phyloP scores from a whole-genome alignment of 2,888 invertebrate species.

The Ennomos fuscantarius region DNA sequence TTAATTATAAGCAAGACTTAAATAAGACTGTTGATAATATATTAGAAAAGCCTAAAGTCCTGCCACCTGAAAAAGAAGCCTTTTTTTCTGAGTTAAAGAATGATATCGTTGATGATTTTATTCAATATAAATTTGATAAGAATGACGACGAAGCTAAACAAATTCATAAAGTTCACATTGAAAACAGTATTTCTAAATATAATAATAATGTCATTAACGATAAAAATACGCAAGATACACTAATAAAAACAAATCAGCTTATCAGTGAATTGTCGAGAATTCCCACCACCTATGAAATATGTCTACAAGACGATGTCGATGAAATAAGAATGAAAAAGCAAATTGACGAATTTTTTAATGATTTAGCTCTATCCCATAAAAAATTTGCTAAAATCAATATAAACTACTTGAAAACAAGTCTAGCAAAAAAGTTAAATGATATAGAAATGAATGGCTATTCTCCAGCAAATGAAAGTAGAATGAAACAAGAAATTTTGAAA shows the following conservation, averaged over 20 bases:
- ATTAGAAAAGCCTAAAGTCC: constrained; percentile 46
- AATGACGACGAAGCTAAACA: constrained; percentile 50
- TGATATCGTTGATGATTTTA: constrained; percentile 60
- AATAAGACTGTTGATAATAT: constrained; percentile 49
- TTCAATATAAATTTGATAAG: constrained; percentile 53
- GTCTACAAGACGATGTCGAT: constrained; percentile 56
- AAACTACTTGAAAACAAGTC: constrained; percentile 45
- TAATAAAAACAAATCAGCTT: constrained; percentile 57
- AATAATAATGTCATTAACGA: constrained; percentile 34
- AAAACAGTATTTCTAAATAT: constrained; percentile 50
- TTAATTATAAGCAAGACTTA: constrained; percentile 58
- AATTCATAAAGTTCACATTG: constrained; percentile 51
- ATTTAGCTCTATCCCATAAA: constrained; percentile 39
- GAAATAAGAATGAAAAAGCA: constrained; percentile 61
- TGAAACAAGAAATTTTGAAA: constrained; percentile 54
- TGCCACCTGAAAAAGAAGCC: constrained; percentile 35
- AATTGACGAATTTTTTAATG: constrained; percentile 54
- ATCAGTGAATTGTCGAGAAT: constrained; percentile 61
- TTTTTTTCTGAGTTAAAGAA: constrained; percentile 48
- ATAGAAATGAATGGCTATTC: constrained; percentile 55
- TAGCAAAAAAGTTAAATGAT: constrained; percentile 57
- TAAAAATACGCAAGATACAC: constrained; percentile 32
- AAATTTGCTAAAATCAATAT: constrained; percentile 36
- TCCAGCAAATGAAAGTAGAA: constrained; percentile 48
- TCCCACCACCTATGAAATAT: constrained; percentile 50